Evolutionary conservation across 2,797 vertebrate genomes (phyloP).

Genomic region (Cyclopterus lumpus): DNA sequence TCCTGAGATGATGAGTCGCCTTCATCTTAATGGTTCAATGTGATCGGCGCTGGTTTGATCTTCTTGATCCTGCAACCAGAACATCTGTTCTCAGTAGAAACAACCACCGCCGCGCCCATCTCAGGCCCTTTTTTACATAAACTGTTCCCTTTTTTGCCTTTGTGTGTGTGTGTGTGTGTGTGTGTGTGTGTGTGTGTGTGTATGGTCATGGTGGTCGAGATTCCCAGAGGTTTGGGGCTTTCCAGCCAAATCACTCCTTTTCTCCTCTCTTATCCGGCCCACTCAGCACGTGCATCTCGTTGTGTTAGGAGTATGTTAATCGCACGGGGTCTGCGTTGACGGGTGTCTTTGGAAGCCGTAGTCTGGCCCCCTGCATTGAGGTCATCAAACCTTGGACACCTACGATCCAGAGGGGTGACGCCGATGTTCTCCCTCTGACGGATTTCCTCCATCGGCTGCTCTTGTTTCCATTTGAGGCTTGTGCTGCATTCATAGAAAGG

Average conservation of each 20-base stretch:
- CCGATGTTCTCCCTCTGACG: not conserved
- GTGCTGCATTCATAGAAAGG: slow-evolving; percentile 19
- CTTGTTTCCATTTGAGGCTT: not conserved
- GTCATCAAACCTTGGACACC: not conserved
- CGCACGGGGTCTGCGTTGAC: slow-evolving; percentile 3
- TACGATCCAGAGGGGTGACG: not conserved
- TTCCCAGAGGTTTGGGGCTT: slow-evolving; percentile 43
- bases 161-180: slow-evolving; percentile 11
- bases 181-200: slow-evolving; percentile 13
- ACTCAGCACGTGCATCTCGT: slow-evolving; percentile 56
- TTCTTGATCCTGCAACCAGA: slow-evolving; percentile 9
- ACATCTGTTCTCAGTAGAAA: slow-evolving; percentile 53
- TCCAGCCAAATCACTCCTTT: slow-evolving; percentile 33
- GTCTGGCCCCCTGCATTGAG: not conserved
- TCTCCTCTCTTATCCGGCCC: slow-evolving; percentile 40
- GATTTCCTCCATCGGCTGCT: slow-evolving; percentile 11
- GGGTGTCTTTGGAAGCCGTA: not conserved
- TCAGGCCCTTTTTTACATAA: not conserved
- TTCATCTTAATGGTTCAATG: slow-evolving; percentile 1
- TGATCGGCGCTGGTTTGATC: slow-evolving; percentile 1
- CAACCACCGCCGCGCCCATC: not conserved
- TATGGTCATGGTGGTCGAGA: not conserved
- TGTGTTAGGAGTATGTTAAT: slow-evolving; percentile 48
- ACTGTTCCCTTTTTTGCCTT: slow-evolving; percentile 11
- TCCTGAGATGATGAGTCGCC: no score